Base-by-base conservation (phyloP, 2,113 vertebrate genomes). In the Cephalopterus ornatus region DNA sequence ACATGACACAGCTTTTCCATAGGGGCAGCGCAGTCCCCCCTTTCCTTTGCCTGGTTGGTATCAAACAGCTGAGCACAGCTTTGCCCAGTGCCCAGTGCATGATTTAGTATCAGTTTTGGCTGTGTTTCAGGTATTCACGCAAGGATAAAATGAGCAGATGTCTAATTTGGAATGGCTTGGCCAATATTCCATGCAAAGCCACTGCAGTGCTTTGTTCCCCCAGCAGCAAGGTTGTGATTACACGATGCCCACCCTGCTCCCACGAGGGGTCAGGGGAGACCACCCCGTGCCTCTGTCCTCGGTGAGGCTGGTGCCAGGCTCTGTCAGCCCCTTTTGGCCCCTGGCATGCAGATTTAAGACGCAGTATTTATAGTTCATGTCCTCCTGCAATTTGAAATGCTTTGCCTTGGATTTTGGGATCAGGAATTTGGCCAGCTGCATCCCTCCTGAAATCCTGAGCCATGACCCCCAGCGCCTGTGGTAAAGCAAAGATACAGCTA, bases 141-240 rank as follows among this genome's bases (percentile, higher is more conserved):
- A 78, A 56, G 88, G 56, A 44, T 72, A 24, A 77, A 73, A 80
- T 9, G 46, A 95, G 49, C 94, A 93, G 93, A 85, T 96, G 87
- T 81, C 71, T 63, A 17, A 59, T 91, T 86, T 86, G 47, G 49
- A 76, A 65, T 50, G 56, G 28, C 70, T 85, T 87, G 90, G 70
- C 62, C 84, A 56, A 50, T 7, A 33, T 46, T 88, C 65, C 52
- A 3, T 32, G 80, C 3, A 7, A 52, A 85, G 26, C 44, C 41
- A 21, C 9, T 49, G 63, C 63, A 42, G 81, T 7, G 82, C 83
- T 86, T 44, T 70, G 35, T 39, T 87, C 24, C 80, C 70, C 74
- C 85, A 35, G 70, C 86, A 79, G 80, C 41, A 6, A 23, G 23
- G 80, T 15, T 49, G 50, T 33, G 66, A 74, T 39, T 46, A 27